Conservation (phyloP, 2,888 invertebrate species). For the Megalurothrips usitatus region DNA sequence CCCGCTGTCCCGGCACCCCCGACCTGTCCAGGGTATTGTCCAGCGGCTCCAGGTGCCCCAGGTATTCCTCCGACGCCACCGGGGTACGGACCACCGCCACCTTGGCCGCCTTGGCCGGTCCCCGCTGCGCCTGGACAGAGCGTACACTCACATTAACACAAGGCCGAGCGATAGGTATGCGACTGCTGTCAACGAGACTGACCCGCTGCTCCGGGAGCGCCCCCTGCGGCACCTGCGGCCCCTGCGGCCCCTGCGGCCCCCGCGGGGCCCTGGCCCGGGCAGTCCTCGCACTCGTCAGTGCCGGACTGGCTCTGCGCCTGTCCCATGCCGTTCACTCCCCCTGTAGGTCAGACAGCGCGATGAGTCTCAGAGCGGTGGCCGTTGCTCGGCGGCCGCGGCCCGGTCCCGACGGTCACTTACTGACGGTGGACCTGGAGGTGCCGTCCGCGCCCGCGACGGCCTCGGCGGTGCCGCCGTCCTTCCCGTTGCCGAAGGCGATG, state of each 20-base stretch:
- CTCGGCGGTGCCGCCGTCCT: conserved; percentile 68
- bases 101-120: no score
- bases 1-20: background rate
- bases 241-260: background rate
- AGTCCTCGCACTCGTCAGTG: background rate
- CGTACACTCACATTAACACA: no score
- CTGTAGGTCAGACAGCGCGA: background rate
- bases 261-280: background rate
- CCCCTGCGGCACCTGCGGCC: background rate
- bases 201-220: background rate
- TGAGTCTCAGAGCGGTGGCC: no score
- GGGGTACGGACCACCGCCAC: no score
- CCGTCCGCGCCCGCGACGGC: conserved; percentile 57
- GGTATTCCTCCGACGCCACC: background rate
- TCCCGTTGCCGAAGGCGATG: conserved; percentile 60
- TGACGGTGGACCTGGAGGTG: conserved; percentile 6
- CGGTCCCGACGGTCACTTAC: background rate
- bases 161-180: no score
- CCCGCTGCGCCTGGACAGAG: no score
- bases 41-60: background rate
- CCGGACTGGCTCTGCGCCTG: conserved; percentile 9
- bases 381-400: background rate
- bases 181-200: background rate
- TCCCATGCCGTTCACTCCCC: background rate
- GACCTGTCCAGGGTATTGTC: background rate